Evolutionary conservation across 2,888 invertebrate species (phyloP), one percentile per base, ranked within the genome.

Genomic region (Abrostola tripartita): DNA sequence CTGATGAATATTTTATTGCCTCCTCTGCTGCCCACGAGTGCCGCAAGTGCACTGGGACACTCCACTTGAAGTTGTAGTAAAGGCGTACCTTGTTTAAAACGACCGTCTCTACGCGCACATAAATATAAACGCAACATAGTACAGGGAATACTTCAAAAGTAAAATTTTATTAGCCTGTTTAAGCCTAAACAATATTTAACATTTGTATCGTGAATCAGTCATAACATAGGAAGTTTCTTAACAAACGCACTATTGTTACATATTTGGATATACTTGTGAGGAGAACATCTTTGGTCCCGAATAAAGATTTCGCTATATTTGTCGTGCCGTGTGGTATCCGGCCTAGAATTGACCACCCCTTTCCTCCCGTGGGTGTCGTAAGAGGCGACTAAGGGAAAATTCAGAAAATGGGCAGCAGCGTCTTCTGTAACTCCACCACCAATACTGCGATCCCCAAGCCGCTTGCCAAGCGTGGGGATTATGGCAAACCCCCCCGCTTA

Each of bases 1-100:
- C 87, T 88, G 88, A 93, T 92, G 91, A 90, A 89, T 90, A 89
- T 93, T 93, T 92, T 92, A 94, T 93, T 93, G 88, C 85, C 86
- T 83, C 81, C 81, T 82, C 81, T 84, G 71, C 88, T 83, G 78
- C 88, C 90, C 89, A 89, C 90, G 84, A 71, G 61, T 83, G 84
- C 86, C 58, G 10, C 72, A 76, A 73, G 68, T 69, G 75, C 73
- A 80, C 68, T 68, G 60, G 70, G 78, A 67, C 75, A 73, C 70
- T 65, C 56, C 64, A 67, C 62, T 65, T 65, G 58, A 38, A 58
- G 56, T 59, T 52, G 65, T 74, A 53, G 68, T 64, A 71, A 71
- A 68, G 69, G 74, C 52, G 68, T 69, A 71, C 52, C 59, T 70
- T 67, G 61, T 65, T 68, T 68, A 66, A 70, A 66, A 66, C 59